Percentiles rank a stretch among this genome's conserved stretches.
Conservation (phyloP, 1,140 invertebrate genomes). For the Orchesella cincta region DNA sequence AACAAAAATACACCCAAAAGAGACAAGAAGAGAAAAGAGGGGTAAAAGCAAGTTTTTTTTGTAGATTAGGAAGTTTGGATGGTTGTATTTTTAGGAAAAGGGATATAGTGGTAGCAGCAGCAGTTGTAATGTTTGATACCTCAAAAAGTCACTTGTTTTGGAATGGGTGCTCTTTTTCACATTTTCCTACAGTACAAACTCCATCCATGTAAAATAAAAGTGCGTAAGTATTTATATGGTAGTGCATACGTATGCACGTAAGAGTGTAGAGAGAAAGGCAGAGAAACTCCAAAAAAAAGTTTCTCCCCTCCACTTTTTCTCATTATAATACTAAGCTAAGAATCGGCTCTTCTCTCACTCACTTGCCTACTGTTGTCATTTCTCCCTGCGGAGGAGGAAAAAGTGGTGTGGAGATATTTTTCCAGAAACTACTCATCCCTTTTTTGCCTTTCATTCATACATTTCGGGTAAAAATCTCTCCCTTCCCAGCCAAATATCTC, state of each 20-base stretch:
- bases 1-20: conserved; percentile 2
- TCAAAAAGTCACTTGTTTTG: neutral
- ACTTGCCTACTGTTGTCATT: conserved; percentile 16
- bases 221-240: neutral
- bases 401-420: conserved; percentile 5
- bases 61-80: neutral
- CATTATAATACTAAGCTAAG: conserved; percentile 10
- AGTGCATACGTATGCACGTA: neutral
- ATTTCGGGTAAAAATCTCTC: neutral
- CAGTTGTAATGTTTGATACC: neutral
- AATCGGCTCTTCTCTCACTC: neutral
- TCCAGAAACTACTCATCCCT: neutral
- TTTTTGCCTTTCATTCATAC: neutral
- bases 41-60: neutral
- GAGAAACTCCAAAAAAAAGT: neutral
- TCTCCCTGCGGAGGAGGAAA: conserved; percentile 7
- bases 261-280: neutral
- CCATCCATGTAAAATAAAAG: neutral
- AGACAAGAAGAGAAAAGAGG: neutral
- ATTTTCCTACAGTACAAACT: neutral
- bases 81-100: too few relatives aligned
- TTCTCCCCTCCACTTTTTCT: conserved; percentile 16
- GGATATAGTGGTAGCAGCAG: neutral
- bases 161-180: neutral
- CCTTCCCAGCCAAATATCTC: neutral